A percentile compares a stretch with the other conserved stretches of the same genome.
Conservation (phyloP, 2,113 vertebrate genomes). For the Ciconia stormi region DNA sequence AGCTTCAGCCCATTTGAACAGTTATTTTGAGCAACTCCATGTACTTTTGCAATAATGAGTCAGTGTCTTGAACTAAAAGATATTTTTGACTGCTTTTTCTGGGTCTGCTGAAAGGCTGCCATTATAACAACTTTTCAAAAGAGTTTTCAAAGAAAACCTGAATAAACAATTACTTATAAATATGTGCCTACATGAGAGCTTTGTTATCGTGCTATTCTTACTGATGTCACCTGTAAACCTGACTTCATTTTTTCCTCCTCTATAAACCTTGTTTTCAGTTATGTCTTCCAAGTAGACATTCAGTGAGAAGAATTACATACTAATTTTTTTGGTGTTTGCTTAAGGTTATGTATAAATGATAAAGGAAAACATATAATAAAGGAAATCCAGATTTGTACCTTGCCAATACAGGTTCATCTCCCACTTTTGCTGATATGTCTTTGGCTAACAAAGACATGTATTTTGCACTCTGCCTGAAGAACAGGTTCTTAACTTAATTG, state of each 20-base stretch:
- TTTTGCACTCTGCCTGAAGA: neutral
- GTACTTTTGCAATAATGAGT: neutral
- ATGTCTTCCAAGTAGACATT: neutral
- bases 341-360: neutral
- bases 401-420: neutral
- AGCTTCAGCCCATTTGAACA: neutral
- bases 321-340: neutral
- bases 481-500: neutral
- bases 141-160: neutral
- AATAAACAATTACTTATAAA: neutral
- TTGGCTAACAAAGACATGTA: accelerated
- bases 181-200: neutral
- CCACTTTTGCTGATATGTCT: neutral
- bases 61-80: neutral
- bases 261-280: neutral
- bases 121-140: neutral
- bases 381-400: neutral
- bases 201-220: neutral
- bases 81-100: neutral
- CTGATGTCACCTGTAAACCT: neutral
- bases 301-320: neutral
- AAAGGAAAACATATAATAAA: neutral
- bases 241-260: neutral
- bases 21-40: neutral
- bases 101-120: neutral